Conservation (phyloP, 2,113 vertebrate species). For the Cheilinus undulatus region DNA sequence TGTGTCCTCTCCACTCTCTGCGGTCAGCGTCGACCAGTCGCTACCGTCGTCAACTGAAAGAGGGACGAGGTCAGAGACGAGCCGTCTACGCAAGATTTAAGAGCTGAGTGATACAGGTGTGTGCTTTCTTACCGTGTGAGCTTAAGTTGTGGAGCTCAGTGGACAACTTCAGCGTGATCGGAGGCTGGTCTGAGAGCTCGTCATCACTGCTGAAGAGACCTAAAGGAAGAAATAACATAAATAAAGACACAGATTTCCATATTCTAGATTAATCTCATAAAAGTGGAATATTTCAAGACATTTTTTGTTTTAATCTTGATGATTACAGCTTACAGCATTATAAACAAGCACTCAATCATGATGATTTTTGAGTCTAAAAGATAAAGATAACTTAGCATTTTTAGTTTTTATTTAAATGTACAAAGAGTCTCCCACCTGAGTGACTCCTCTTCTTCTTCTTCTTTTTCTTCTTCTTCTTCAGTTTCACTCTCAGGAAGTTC, state of each 20-base stretch:
- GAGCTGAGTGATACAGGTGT: neutral
- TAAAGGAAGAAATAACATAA: constrained; percentile 9
- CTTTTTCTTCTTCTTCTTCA: constrained; percentile 95
- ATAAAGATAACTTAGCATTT: too few relatives aligned
- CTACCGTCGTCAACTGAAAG: constrained; percentile 89
- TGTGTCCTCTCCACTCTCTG: constrained; percentile 93
- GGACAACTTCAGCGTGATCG: constrained; percentile 81
- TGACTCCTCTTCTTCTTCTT: constrained; percentile 87
- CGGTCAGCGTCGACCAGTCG: constrained; percentile 92
- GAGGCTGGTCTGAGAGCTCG: constrained; percentile 84
- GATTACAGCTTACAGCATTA: too few relatives aligned
- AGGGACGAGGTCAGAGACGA: neutral
- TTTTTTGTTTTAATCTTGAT: too few relatives aligned
- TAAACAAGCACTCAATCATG: too few relatives aligned
- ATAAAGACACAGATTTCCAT: too few relatives aligned
- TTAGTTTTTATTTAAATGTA: too few relatives aligned
- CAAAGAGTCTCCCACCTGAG: constrained; percentile 86
- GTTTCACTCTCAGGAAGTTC: constrained; percentile 89
- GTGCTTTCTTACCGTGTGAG: constrained; percentile 38
- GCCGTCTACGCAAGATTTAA: neutral
- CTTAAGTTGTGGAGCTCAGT: constrained; percentile 58
- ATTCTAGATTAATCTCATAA: too few relatives aligned
- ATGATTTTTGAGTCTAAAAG: too few relatives aligned
- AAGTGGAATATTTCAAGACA: too few relatives aligned
- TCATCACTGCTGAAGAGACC: constrained; percentile 86